Evolutionary conservation across 23 tunicate species (phyloP).

Genomic region (Styela plicata): DNA sequence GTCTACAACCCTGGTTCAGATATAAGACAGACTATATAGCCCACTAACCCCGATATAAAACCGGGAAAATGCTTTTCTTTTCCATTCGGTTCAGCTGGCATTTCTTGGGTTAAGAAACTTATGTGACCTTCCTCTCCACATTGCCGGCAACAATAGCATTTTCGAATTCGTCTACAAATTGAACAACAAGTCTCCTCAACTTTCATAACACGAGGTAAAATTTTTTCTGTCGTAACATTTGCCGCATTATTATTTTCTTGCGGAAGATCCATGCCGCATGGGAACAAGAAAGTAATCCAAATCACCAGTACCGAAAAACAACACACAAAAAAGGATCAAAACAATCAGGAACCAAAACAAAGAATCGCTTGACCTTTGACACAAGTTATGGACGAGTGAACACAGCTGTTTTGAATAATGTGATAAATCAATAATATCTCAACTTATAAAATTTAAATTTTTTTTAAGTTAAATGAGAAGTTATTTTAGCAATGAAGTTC

Average conservation of each 20-base stretch:
- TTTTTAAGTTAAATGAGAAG: too few species aligned
- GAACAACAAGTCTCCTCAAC: conserved; percentile 1
- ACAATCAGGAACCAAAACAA: background rate
- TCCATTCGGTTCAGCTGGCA: background rate
- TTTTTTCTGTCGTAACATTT: conserved; percentile 3
- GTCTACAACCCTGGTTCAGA: too few species aligned
- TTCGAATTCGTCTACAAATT: background rate
- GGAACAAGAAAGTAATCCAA: too few species aligned
- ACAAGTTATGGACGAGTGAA: too few species aligned
- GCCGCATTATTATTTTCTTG: background rate
- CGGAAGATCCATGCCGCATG: background rate
- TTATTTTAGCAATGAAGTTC: too few species aligned
- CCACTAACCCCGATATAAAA: conserved; percentile 27
- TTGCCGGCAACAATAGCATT: conserved; percentile 8
- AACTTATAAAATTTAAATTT: too few species aligned
- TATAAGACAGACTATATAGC: too few species aligned
- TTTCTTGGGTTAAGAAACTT: conserved; percentile 6
- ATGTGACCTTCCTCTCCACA: background rate
- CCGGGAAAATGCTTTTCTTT: conserved; percentile 10
- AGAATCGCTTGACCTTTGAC: too few species aligned
- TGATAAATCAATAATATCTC: too few species aligned
- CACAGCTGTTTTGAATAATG: too few species aligned
- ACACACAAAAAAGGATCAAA: too few species aligned
- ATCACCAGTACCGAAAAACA: too few species aligned
- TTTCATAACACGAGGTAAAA: conserved; percentile 25